Base-by-base conservation (phyloP, 1,140 invertebrate species). In the Lordiphosa stackelbergi region DNA sequence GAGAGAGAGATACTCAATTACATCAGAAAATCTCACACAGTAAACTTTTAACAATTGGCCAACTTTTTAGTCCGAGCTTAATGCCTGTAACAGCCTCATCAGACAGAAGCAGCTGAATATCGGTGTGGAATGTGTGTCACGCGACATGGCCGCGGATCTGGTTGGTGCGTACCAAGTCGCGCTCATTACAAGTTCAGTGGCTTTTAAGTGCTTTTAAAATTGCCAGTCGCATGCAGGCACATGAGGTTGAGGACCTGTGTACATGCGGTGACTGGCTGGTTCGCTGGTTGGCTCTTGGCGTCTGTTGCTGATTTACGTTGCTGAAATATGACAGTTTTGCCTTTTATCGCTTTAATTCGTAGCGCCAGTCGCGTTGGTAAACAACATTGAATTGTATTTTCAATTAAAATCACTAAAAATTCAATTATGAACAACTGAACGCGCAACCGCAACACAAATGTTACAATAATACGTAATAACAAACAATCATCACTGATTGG, bases 311-410 rank as follows among this genome's bases (percentile, higher is more conserved):
- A 77, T 77, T 78, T 78, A 73, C 69, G 53, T 47, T 53, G 51
- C 47, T 52, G 55, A 70, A 70, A 63, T 70, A 66, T 61, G 74
- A 71, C 57, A 69, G 63, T 79, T 66, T 73, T 31, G 75, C 48
- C 66, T 70, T 79, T 79, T 79, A 70, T 79, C 66, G 66, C 75
- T 81, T 79, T 79, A 79, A 79, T 79, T 79, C 81, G 74, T 81
- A n/a, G n/a, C n/a, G 42, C 7, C 72, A 28, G 6, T 0, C 24
- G 1, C 6, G 16, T 16, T 1, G 16, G 16, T 28, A 24, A 24
- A 24, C 22, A 6, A 24, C 4, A 5, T 24, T 24, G 5, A 31
- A 31, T 31, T 42, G 13, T 4, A n/a, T n/a, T n/a, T n/a, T 19
- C 22, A 24, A 5, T 42, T 10, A 0, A 5, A 9, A 10, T 4